Percentiles rank a stretch among this genome's conserved stretches.
phyloP scores from a whole-genome alignment of 2,888 invertebrate genomes.

The Conistra vaccinii region DNA sequence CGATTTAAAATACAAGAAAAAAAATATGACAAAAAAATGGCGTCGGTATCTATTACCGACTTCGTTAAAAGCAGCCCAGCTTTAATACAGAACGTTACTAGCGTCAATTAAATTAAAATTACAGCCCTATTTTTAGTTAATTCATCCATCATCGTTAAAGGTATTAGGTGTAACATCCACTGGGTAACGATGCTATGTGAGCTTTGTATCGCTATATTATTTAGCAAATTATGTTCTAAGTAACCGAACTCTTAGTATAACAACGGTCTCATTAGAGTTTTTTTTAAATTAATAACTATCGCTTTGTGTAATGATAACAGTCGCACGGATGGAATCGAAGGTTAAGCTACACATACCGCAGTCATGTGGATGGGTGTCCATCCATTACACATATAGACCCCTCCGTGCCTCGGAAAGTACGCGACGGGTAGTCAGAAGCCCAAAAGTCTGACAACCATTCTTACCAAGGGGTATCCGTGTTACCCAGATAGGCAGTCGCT shows the following conservation, averaged over 20 bases:
- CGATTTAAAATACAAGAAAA: conserved; percentile 9
- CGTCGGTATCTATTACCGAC: conserved; percentile 29
- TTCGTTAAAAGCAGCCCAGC: conserved; percentile 38
- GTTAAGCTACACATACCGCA: too few species aligned
- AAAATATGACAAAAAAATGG: conserved; percentile 26
- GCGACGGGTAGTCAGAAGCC: too few species aligned
- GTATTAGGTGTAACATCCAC: conserved; percentile 12
- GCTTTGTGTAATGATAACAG: too few species aligned
- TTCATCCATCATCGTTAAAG: conserved; percentile 19
- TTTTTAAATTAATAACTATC: too few species aligned
- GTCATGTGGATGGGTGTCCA: too few species aligned
- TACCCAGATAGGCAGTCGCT: too few species aligned
- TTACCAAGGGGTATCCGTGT: too few species aligned
- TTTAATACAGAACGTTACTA: conserved; percentile 41
- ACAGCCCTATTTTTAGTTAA: conserved; percentile 53
- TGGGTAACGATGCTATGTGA: not conserved
- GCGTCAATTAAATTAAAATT: conserved; percentile 35
- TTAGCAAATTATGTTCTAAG: too few species aligned
- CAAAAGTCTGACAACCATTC: too few species aligned
- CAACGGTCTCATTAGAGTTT: not conserved
- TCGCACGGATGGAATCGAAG: too few species aligned
- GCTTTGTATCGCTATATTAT: not conserved
- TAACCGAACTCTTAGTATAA: not conserved
- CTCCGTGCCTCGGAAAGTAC: too few species aligned
- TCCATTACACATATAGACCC: too few species aligned